These are phyloP conservation scores for Ochotona curzoniae DNA, from an alignment of 2,113 vertebrate genomes.

Conservation along the genomic window DNA sequence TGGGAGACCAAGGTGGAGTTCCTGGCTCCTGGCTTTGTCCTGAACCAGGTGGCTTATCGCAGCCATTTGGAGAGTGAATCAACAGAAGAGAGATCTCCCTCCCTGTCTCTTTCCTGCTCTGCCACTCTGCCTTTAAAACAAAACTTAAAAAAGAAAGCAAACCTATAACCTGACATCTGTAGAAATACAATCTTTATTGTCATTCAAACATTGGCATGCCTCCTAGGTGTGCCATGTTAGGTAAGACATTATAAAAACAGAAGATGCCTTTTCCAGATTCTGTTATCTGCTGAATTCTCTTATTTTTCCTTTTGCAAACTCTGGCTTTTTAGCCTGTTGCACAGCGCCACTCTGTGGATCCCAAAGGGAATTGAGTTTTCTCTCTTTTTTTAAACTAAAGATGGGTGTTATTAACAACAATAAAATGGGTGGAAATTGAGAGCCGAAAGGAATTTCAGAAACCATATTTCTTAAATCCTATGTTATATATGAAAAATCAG, in stretches of 20 bases:
- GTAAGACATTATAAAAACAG: background rate
- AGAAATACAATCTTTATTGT: background rate
- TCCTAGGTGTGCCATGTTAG: background rate
- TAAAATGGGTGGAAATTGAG: constrained; percentile 50
- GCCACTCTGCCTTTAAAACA: no score
- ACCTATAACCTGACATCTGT: background rate
- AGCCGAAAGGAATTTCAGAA: constrained; percentile 56
- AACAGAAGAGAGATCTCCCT: no score
- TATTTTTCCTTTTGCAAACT: no score
- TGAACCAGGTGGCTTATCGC: no score
- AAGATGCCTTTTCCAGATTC: background rate
- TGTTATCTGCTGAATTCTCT: background rate
- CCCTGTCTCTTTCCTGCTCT: no score
- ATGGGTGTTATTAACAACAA: background rate
- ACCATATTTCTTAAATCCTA: constrained; percentile 39
- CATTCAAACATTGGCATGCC: background rate
- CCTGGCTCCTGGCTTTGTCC: no score
- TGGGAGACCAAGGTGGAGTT: no score
- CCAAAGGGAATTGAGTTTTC: background rate
- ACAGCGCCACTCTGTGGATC: constrained; percentile 80
- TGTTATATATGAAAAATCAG: constrained; percentile 51
- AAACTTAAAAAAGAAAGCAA: background rate
- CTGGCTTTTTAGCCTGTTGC: constrained; percentile 9
- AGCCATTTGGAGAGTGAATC: no score
- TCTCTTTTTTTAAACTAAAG: background rate